Percentiles rank a stretch among this genome's conserved stretches.
Conservation (phyloP, 2,113 vertebrate genomes). For the Lophius piscatorius region DNA sequence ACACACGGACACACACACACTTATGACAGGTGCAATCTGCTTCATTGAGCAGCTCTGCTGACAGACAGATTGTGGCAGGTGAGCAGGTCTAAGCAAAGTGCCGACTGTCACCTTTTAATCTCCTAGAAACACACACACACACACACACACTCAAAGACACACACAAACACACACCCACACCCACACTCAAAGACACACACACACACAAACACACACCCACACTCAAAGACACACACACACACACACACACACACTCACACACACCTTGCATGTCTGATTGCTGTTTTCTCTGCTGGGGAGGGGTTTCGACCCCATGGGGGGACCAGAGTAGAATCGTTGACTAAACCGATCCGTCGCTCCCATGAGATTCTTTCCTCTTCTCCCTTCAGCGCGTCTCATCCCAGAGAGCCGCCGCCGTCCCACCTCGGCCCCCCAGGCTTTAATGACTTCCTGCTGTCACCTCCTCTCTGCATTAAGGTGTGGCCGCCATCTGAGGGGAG, state of each 20-base stretch:
- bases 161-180: constrained; percentile 18
- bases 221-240: constrained; percentile 19
- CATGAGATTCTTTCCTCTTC: constrained; percentile 26
- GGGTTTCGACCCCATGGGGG: constrained; percentile 38
- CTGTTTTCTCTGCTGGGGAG: constrained; percentile 56
- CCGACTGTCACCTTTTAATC: constrained; percentile 77
- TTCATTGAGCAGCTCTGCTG: constrained; percentile 67
- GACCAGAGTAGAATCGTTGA: constrained; percentile 33
- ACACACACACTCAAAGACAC: constrained; percentile 25
- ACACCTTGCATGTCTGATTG: too few relatives aligned
- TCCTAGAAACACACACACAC: constrained; percentile 52
- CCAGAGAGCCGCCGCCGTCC: constrained; percentile 39
- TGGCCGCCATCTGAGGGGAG: constrained; percentile 62
- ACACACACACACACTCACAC: constrained; percentile 25
- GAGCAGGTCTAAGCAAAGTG: constrained; percentile 70
- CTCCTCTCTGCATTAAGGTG: constrained; percentile 63
- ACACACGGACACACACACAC: constrained; percentile 13
- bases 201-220: constrained; percentile 28
- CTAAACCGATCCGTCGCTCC: constrained; percentile 43
- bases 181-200: constrained; percentile 25
- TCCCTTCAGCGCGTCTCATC: constrained; percentile 29
- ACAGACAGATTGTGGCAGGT: constrained; percentile 77
- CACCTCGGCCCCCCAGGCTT: constrained; percentile 59
- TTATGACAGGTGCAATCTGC: constrained; percentile 67
- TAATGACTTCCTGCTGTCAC: constrained; percentile 70